Percentiles rank a stretch among this genome's conserved stretches.
Evolutionary conservation across 2,113 vertebrate species (phyloP).

Genomic region (Megalops atlanticus): DNA sequence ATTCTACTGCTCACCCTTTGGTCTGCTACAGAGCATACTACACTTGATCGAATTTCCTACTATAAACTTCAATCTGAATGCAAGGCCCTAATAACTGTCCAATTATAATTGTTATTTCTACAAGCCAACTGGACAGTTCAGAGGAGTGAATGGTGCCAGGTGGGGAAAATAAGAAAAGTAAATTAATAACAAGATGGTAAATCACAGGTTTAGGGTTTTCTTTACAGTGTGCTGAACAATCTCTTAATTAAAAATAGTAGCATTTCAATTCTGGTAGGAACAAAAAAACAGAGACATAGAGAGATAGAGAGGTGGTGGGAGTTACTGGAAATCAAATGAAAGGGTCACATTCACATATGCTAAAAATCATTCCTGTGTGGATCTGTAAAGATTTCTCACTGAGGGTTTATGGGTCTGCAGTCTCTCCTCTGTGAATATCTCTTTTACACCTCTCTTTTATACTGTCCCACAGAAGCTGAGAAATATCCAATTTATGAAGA

Average conservation of each 20-base stretch:
- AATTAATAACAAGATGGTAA: too few species aligned
- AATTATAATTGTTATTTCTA: too few species aligned
- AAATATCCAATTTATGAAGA: too few species aligned
- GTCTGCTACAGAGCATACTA: background rate
- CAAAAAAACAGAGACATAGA: background rate
- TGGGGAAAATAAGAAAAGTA: too few species aligned
- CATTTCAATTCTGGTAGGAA: background rate
- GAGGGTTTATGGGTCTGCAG: background rate
- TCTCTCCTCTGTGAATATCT: background rate
- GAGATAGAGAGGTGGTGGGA: background rate
- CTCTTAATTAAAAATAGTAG: background rate
- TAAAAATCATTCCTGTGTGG: background rate
- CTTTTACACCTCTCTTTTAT: background rate
- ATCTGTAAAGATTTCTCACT: background rate
- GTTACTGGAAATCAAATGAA: background rate
- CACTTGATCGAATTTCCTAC: background rate
- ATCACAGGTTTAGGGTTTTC: too few species aligned
- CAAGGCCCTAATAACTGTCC: too few species aligned
- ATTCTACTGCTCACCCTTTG: background rate
- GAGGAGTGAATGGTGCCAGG: too few species aligned
- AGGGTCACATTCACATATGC: background rate
- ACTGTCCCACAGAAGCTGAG: too few species aligned
- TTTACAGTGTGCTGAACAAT: background rate
- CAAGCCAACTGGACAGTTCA: slow-evolving; percentile 12
- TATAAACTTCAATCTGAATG: too few species aligned